Percentiles rank a stretch among this genome's conserved stretches.
These are phyloP conservation scores for Chelon labrosus DNA, from an alignment of 2,797 vertebrate genomes.

Conservation along the genomic window DNA sequence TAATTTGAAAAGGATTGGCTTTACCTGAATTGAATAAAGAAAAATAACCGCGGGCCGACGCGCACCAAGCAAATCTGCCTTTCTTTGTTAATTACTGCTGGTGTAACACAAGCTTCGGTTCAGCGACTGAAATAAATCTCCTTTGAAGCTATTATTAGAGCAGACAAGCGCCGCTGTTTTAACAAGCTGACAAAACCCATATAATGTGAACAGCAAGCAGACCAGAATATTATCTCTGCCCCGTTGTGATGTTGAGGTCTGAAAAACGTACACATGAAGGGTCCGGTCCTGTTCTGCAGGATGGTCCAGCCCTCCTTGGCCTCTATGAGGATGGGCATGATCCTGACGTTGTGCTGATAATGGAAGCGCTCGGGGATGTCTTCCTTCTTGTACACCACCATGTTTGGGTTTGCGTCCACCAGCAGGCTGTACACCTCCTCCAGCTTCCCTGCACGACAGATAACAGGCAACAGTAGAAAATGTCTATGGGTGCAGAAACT, in stretches of 20 bases:
- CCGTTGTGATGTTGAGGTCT: background rate
- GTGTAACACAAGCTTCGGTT: constrained; percentile 32
- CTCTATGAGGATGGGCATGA: constrained; percentile 91
- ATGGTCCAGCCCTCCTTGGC: constrained; percentile 93
- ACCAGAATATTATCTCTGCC: background rate
- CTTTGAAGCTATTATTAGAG: constrained; percentile 67
- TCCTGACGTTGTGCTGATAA: constrained; percentile 88
- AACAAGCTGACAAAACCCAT: constrained; percentile 13
- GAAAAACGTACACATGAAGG: constrained; percentile 86
- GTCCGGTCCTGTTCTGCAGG: constrained; percentile 86
- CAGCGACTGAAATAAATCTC: constrained; percentile 35
- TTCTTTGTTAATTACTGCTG: constrained; percentile 56
- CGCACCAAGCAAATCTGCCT: constrained; percentile 28
- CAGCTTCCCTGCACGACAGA: constrained; percentile 84
- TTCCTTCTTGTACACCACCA: constrained; percentile 91
- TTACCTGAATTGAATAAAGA: background rate
- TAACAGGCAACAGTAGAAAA: background rate
- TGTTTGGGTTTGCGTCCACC: constrained; percentile 88
- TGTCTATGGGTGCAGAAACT: background rate
- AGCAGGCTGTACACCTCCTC: constrained; percentile 89
- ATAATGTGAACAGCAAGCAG: constrained; percentile 7
- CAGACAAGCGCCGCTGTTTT: constrained; percentile 15
- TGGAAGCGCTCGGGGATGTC: constrained; percentile 88
- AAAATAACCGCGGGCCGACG: constrained; percentile 2
- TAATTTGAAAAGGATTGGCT: constrained; percentile 5